phyloP scores from a whole-genome alignment of 2,113 vertebrate genomes.

The Chitala chitala region DNA sequence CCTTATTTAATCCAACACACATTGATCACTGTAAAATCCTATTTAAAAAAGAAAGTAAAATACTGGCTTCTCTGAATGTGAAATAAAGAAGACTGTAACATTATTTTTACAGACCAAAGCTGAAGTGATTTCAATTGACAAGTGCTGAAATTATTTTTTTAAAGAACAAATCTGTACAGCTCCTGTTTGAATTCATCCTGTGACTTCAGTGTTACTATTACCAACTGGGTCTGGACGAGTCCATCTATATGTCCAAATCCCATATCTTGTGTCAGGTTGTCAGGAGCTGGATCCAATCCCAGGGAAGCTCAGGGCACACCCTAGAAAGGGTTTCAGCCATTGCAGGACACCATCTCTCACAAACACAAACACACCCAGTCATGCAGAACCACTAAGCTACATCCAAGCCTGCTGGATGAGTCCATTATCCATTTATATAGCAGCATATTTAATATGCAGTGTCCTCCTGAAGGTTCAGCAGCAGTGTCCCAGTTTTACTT shows the following conservation, averaged over 20 bases:
- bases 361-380: too few species aligned
- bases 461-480: neutral
- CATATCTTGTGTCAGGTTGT: too few species aligned
- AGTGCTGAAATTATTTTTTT: neutral
- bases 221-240: neutral
- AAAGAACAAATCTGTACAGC: neutral
- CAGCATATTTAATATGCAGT: neutral
- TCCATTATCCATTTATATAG: neutral
- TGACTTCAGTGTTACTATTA: neutral
- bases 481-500: neutral
- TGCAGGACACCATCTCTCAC: too few species aligned
- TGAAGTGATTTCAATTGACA: neutral
- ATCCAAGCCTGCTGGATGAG: neutral
- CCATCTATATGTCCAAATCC: too few species aligned
- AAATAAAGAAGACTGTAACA: neutral
- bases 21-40: neutral
- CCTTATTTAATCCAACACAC: constrained; percentile 9
- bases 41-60: neutral
- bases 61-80: neutral
- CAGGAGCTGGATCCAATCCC: too few species aligned
- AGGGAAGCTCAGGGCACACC: too few species aligned
- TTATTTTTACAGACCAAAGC: neutral
- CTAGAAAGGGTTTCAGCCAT: too few species aligned
- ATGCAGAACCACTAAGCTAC: too few species aligned
- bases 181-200: neutral